Evolutionary conservation across 2,797 vertebrate genomes (phyloP), one percentile per base, ranked within the genome.

Genomic region (Fistularia tabacaria): DNA sequence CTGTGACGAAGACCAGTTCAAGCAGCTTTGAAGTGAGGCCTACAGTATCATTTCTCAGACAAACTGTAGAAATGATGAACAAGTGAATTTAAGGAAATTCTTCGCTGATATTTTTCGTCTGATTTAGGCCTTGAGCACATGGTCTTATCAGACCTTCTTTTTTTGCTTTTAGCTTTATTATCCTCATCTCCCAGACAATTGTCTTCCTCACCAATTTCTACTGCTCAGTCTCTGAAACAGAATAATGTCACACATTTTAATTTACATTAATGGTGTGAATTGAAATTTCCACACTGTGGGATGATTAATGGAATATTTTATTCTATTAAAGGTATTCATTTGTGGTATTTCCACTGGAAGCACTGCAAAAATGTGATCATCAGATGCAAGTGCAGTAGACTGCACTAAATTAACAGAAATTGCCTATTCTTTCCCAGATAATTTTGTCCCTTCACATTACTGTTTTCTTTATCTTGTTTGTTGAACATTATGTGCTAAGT

Each of bases 391-490:
- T 68, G 66, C 10, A 7, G 39, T 57, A 55, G 36, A 3, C 62
- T 53, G 51, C 66, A 56, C 56, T 66, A 63, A 69, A 66, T 59
- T 68, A 68, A 73, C 58, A 57, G 39, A 70, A 60, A 52, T 1
- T 10, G 15, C 41, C 8, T 15, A 38, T 64, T 46, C 62, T 59
- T 7, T 1, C 15, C 7, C 46, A 44, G 38, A 46, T 25, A 25
- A 25, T 25, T 25, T 2, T 25, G 25, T 47, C 15, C 8, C 7
- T 53, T 47, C 38, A 54, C 51, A 14, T 54, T 57, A 46, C 36
- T 74, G 72, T 82, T 82, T 84, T 64, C 65, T 76, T 80, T 64
- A 69, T 8, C n/a, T n/a, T 10, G 39, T 40, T 40, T 40, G 39
- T 10, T 10, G 39, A 8, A 40, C 39, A 40, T 10, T 7, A 6